A percentile compares a stretch with the other conserved stretches of the same genome.
These are phyloP conservation scores for Australoheros scitulus DNA, from an alignment of 2,113 vertebrate genomes.

Conservation along the genomic window DNA sequence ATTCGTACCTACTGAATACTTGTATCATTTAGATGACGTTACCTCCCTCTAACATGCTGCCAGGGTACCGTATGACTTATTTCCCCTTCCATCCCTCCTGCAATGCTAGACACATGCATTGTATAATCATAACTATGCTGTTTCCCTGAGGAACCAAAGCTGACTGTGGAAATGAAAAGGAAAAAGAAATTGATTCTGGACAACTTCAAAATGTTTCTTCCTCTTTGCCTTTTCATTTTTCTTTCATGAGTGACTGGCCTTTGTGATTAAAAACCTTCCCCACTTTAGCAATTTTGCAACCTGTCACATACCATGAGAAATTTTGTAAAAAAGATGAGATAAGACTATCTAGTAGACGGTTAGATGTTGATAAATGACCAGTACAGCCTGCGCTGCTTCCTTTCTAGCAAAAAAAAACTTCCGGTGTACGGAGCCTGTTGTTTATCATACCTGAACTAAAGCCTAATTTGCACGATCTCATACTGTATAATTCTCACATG, in stretches of 20 bases:
- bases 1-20: slow-evolving; percentile 66
- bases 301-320: slow-evolving; percentile 29
- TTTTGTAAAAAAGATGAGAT: slow-evolving; percentile 29
- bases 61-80: slow-evolving; percentile 55
- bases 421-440: slow-evolving; percentile 41
- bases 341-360: slow-evolving; percentile 44
- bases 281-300: slow-evolving; percentile 35
- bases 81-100: slow-evolving; percentile 48
- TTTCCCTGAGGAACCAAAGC: slow-evolving; percentile 39
- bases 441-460: slow-evolving; percentile 65
- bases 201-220: slow-evolving; percentile 13
- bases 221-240: slow-evolving; percentile 2
- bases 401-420: slow-evolving; percentile 46
- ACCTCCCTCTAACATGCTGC: slow-evolving; percentile 59
- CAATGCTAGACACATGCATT: slow-evolving; percentile 48
- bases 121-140: slow-evolving; percentile 51
- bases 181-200: slow-evolving; percentile 26
- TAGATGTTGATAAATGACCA: slow-evolving; percentile 39
- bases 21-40: slow-evolving; percentile 69
- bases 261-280: not conserved
- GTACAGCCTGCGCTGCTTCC: slow-evolving; percentile 43
- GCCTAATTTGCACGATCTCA: slow-evolving; percentile 6
- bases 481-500: not conserved
- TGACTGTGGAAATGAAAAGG: slow-evolving; percentile 4
- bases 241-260: not conserved